phyloP scores from a whole-genome alignment of 2,888 invertebrate genomes.

The Eupithecia tripunctaria region DNA sequence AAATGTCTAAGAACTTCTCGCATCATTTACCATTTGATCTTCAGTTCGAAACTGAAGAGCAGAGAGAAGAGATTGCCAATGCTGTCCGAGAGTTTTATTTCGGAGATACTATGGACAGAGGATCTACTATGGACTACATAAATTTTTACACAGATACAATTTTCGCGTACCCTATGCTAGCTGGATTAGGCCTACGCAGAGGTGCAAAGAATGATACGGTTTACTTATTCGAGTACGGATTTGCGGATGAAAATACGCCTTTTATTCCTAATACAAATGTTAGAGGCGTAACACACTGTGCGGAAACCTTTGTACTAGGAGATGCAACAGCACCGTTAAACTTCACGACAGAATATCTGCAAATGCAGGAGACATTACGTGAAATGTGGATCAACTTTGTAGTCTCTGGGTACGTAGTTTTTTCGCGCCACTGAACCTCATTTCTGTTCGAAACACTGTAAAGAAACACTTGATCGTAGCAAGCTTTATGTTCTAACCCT shows the following conservation, averaged over 20 bases:
- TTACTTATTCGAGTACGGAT: slow-evolving; percentile 24
- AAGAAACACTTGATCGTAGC: too few relatives aligned
- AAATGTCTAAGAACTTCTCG: slow-evolving; percentile 24
- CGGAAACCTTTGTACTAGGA: neutral
- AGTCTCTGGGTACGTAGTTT: neutral
- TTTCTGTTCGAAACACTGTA: too few relatives aligned
- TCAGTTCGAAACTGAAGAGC: slow-evolving; percentile 27
- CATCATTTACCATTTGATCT: slow-evolving; percentile 49
- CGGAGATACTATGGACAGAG: slow-evolving; percentile 15
- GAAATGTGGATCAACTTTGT: slow-evolving; percentile 16
- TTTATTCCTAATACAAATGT: slow-evolving; percentile 11
- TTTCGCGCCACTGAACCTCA: neutral
- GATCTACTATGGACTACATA: slow-evolving; percentile 17
- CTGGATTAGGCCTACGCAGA: slow-evolving; percentile 11
- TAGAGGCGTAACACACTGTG: neutral
- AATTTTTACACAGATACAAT: slow-evolving; percentile 24
- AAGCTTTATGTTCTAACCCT: too few relatives aligned
- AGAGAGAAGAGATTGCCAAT: slow-evolving; percentile 41
- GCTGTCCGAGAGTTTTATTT: slow-evolving; percentile 38
- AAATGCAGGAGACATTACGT: slow-evolving; percentile 1
- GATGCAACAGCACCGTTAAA: neutral
- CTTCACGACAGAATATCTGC: neutral
- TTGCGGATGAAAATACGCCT: slow-evolving; percentile 17
- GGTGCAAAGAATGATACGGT: slow-evolving; percentile 5
- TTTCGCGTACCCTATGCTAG: slow-evolving; percentile 20